phyloP scores from a whole-genome alignment of 2,888 invertebrate genomes.

The Drosophila meridiana region DNA sequence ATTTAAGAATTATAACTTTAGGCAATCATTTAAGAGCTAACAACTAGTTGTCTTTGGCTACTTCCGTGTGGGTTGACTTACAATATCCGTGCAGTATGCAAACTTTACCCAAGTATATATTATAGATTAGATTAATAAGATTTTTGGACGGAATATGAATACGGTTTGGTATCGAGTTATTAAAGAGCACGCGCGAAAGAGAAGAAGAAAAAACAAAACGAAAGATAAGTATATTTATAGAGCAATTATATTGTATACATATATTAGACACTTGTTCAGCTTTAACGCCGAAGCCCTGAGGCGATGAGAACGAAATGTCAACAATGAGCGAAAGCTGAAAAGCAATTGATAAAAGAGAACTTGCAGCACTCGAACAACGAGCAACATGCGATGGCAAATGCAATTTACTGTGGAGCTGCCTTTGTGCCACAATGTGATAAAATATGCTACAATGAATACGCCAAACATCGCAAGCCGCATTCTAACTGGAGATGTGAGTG shows the following conservation, averaged over 20 bases:
- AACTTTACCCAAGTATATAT: conserved; percentile 72
- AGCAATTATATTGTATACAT: conserved; percentile 31
- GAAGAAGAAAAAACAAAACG: conserved; percentile 68
- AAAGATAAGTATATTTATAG: conserved; percentile 59
- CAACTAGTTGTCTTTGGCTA: conserved; percentile 20
- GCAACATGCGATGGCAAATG: conserved; percentile 40
- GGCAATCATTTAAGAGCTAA: conserved; percentile 2
- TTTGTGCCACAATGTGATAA: conserved; percentile 31
- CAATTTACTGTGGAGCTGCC: conserved; percentile 17
- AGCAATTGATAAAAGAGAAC: conserved; percentile 6
- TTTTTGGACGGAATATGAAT: conserved; percentile 28
- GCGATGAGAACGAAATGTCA: conserved; percentile 59
- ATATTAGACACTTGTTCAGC: conserved; percentile 59
- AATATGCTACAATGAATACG: conserved; percentile 33
- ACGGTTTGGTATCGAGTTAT: conserved; percentile 16
- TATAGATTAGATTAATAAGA: conserved; percentile 30
- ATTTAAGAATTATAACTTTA: neutral
- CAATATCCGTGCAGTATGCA: conserved; percentile 84
- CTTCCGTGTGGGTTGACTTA: conserved; percentile 67
- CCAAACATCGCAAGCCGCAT: conserved; percentile 25
- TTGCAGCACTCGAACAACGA: neutral
- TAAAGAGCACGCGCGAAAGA: conserved; percentile 66
- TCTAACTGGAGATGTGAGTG: neutral
- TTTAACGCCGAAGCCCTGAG: conserved; percentile 29
- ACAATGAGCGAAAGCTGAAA: conserved; percentile 36